phyloP scores from a whole-genome alignment of 37 sponge, comb jelly and placozoan species.

The Dysidea cf. avara region DNA sequence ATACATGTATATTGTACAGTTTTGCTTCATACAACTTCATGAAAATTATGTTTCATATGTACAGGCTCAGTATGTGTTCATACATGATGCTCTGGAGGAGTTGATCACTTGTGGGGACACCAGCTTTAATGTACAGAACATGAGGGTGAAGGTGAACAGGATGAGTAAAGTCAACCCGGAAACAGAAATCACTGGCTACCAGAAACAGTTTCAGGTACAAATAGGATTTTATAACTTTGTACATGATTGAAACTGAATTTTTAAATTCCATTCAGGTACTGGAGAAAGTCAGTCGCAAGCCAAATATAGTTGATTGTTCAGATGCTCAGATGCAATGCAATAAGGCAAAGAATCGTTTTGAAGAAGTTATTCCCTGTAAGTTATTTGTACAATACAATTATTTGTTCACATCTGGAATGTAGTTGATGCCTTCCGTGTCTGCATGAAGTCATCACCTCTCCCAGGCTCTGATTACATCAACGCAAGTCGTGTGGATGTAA shows the following conservation, averaged over 20 bases:
- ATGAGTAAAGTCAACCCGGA: slow-evolving; percentile 26
- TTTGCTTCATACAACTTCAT: too few species aligned
- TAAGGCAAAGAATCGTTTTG: slow-evolving; percentile 53
- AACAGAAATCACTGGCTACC: slow-evolving; percentile 38
- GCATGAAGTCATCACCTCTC: neutral
- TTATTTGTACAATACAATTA: neutral
- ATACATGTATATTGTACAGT: too few species aligned
- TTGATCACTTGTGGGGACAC: slow-evolving; percentile 87
- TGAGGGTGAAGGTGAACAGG: slow-evolving; percentile 35
- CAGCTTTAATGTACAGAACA: slow-evolving; percentile 14
- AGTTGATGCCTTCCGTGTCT: neutral
- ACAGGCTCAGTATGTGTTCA: slow-evolving; percentile 89
- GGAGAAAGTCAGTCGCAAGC: slow-evolving; percentile 41
- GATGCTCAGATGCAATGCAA: slow-evolving; percentile 59
- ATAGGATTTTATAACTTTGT: neutral
- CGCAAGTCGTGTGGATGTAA: neutral
- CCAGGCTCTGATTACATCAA: too few species aligned
- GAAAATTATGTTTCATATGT: neutral
- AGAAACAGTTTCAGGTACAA: slow-evolving; percentile 70
- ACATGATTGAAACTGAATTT: neutral
- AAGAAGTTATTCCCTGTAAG: slow-evolving; percentile 57
- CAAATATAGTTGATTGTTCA: slow-evolving; percentile 29
- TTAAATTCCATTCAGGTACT: slow-evolving; percentile 58
- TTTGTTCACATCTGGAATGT: neutral
- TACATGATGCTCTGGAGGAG: slow-evolving; percentile 90